Conservation (phyloP, 2,113 vertebrate species). For the Daphoenositta chrysoptera region DNA sequence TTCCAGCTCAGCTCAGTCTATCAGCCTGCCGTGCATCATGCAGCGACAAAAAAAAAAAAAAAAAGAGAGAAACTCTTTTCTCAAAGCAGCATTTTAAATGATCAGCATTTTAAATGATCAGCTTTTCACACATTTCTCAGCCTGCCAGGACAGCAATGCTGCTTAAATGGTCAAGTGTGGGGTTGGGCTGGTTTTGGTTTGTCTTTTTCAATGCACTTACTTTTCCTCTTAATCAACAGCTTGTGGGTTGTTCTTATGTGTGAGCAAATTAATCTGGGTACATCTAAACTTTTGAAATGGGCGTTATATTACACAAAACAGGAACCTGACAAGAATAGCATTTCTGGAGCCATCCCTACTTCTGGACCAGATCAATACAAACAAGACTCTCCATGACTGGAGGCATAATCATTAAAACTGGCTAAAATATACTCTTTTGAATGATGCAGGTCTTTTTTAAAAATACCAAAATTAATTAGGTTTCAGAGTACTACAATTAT, state of each 20-base stretch:
- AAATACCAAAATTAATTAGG: not conserved
- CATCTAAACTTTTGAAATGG: not conserved
- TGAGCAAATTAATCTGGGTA: not conserved
- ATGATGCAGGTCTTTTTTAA: not conserved
- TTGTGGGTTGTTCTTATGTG: not conserved
- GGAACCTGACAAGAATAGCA: not conserved
- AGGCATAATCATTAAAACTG: not conserved
- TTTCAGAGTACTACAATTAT: not conserved
- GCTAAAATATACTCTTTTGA: not conserved
- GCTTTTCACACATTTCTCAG: not conserved
- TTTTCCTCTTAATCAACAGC: not conserved
- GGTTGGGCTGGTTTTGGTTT: not conserved
- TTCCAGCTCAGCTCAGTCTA: not conserved
- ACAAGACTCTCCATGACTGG: not conserved
- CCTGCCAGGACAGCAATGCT: not conserved
- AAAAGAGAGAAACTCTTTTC: no score
- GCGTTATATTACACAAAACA: not conserved
- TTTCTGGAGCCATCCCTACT: not conserved
- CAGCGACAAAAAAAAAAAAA: not conserved
- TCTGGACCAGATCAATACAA: slow-evolving; percentile 1
- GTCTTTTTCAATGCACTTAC: not conserved
- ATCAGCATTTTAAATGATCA: not conserved
- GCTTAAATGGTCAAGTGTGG: not conserved
- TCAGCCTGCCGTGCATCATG: fast-evolving
- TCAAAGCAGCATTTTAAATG: not conserved